Evolutionary conservation across 1,140 invertebrate genomes (phyloP), one percentile per base, ranked within the genome.

Genomic region (Eriosoma lanigerum): DNA sequence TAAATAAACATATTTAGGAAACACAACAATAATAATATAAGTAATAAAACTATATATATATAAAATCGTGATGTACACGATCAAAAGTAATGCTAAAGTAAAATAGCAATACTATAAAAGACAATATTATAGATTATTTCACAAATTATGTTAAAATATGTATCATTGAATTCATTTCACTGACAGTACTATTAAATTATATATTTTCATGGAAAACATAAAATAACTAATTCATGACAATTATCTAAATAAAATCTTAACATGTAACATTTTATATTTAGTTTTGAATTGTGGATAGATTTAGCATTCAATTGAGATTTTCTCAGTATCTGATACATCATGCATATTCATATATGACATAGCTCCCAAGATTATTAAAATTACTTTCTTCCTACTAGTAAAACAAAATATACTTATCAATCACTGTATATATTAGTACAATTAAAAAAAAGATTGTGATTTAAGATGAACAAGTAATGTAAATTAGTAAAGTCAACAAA

Each of bases 21-120:
- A 24, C 13, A 44, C 44, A 68, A 68, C 26, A 24, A 68, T 38
- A 38, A 38, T 38, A 68, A 68, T 68, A n/a, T n/a, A n/a, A 68
- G 44, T 68, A 48, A 48, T 56, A 48, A 68, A 19, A n/a, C 19
- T 62, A 15, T 32, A 15, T 64, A 15, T 44, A 62, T 29, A 24
- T 15, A 38, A 19, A 68, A 12, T 24, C n/a, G n/a, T 19, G 9
- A 66, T n/a, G 38, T 66, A 5, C 13, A n/a, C 12, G 10, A 64
- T n/a, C n/a, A 44, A 64, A 32, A 44, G 38, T 21, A 64, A 64
- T 21, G n/a, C 38, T 52, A 52, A 54, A 1, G 6, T 21, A 66
- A 46, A 24, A 21, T 66, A 24, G 44, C 21, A 66, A n/a, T n/a
- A n/a, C n/a, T 21, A 66, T 12, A 12, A 66, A 6, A 13, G 44